Evolutionary conservation across 2,888 invertebrate genomes (phyloP), one percentile per base, ranked within the genome.

Genomic region (Euzophera pinguis): DNA sequence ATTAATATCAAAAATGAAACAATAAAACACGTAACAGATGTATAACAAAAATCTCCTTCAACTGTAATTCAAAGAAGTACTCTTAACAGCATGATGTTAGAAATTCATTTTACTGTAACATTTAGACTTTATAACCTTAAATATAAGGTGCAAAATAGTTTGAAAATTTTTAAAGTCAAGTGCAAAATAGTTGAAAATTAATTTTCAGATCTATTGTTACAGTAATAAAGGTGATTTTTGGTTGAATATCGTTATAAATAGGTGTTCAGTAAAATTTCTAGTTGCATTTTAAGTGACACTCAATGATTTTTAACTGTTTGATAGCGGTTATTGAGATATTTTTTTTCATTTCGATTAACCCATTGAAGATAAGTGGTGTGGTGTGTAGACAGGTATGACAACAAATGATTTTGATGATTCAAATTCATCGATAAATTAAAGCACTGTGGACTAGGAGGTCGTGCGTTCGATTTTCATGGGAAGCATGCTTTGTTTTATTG

Each of bases 221-320:
- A 1, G 6, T 6, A 10, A 16, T 32, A 45, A 14, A 10, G 16
- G 13, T 10, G 14, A 34, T 14, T 1, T 34, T 32, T 5, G 4
- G 10, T 16, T 29, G 8, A 45, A 32, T 9, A 27, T 9, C 3
- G n/a, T 1, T 14, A 13, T 27, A 1, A 32, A 9, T 32, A 32
- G 32, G 37, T 48, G 38, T 48, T 48, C 22, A 38, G 5, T 34
- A 22, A 27, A 45, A 5, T 13, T 38, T 8, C 22, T 22, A 48
- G 48, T 48, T 38, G 27, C 37, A 22, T 48, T 47, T 34, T 38
- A 12, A 48, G 27, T 48, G 27, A 13, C 22, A 27, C 13, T 48
- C 37, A 48, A 48, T 48, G 48, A 38, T 48, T 48, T 48, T 48
- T 48, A 48, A 48, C 48, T 38, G 37, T 48, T 38, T 27, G 22